These are phyloP conservation scores for Agrypnia vestita DNA, from an alignment of 1,140 invertebrate species.

Conservation along the genomic window DNA sequence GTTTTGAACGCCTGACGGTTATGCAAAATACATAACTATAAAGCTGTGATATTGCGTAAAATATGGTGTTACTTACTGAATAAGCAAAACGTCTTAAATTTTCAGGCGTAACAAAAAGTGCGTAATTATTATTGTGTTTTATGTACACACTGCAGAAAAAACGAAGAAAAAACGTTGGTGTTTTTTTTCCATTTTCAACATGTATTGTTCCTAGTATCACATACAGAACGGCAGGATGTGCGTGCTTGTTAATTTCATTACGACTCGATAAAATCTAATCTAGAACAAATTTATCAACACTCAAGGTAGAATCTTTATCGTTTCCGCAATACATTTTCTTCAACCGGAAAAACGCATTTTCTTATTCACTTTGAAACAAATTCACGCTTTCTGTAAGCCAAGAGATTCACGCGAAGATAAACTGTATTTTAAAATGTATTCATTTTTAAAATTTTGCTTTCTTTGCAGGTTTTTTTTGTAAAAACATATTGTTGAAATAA, in stretches of 20 bases:
- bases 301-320: constrained; percentile 39
- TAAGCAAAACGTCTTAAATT: no score
- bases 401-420: constrained; percentile 23
- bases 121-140: no score
- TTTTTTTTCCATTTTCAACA: not conserved
- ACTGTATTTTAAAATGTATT: not conserved
- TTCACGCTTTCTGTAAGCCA: not conserved
- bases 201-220: not conserved
- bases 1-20: not conserved
- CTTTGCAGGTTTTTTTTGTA: no score
- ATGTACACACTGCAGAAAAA: no score
- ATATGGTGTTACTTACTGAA: no score
- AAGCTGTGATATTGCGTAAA: no score
- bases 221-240: constrained; percentile 35
- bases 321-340: constrained; percentile 45
- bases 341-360: constrained; percentile 39
- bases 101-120: no score
- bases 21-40: not conserved
- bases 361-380: constrained; percentile 20
- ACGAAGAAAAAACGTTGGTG: no score
- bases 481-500: no score
- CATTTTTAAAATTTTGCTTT: no score
- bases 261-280: constrained; percentile 46
- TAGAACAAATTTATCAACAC: constrained; percentile 50
- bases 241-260: constrained; percentile 54